phyloP scores from a whole-genome alignment of 2,113 vertebrate genomes.

The Myanophis thanlyinensis region DNA sequence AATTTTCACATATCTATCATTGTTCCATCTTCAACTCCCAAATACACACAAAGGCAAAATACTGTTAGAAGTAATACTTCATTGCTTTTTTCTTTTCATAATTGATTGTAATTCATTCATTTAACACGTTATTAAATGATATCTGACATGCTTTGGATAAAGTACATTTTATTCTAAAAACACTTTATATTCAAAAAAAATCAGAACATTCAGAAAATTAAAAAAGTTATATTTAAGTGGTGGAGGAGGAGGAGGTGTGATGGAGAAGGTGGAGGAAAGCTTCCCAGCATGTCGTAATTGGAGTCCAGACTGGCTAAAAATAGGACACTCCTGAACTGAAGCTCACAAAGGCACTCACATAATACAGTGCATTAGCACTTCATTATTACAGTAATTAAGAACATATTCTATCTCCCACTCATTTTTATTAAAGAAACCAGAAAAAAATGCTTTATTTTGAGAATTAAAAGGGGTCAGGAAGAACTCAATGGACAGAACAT shows the following conservation, averaged over 20 bases:
- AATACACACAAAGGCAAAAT: background rate
- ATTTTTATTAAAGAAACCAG: constrained; percentile 50
- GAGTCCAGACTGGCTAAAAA: constrained; percentile 17
- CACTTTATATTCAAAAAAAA: background rate
- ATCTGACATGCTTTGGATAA: background rate
- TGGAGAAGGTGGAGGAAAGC: constrained; percentile 5
- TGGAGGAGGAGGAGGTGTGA: background rate
- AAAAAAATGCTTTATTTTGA: constrained; percentile 53
- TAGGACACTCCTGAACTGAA: constrained; percentile 28
- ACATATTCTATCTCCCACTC: constrained; percentile 54
- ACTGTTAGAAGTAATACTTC: background rate
- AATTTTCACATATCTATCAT: background rate
- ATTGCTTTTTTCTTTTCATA: background rate
- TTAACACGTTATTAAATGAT: background rate
- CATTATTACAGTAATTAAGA: constrained; percentile 64
- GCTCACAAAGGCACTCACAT: constrained; percentile 37
- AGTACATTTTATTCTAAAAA: background rate
- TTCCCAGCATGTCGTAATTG: background rate
- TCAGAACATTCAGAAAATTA: background rate
- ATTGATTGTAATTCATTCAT: background rate
- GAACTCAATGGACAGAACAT: constrained; percentile 12
- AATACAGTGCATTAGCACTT: constrained; percentile 54
- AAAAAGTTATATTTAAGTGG: background rate
- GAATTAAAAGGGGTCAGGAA: constrained; percentile 38
- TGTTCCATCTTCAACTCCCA: background rate